These are phyloP conservation scores for Sebastiscus tertius DNA, from an alignment of 2,797 vertebrate genomes.

Conservation along the genomic window DNA sequence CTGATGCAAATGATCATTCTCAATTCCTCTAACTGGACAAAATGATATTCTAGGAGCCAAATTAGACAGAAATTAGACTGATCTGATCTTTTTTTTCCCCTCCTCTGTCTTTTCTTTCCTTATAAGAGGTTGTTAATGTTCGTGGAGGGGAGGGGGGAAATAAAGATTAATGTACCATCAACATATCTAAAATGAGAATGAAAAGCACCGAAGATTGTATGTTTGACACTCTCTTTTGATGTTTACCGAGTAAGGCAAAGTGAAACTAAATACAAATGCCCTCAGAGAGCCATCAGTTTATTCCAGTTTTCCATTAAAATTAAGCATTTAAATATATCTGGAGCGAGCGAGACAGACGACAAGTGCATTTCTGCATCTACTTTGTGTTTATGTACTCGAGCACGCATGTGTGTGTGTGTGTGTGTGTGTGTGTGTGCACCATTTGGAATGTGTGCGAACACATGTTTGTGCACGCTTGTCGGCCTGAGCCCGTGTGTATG, in stretches of 20 bases:
- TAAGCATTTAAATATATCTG: slow-evolving; percentile 63
- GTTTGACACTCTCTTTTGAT: slow-evolving; percentile 47
- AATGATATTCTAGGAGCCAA: slow-evolving; percentile 88
- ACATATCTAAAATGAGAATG: slow-evolving; percentile 65
- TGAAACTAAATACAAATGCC: slow-evolving; percentile 45
- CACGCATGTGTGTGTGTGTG: slow-evolving; percentile 18
- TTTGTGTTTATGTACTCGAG: slow-evolving; percentile 33
- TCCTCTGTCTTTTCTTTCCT: slow-evolving; percentile 58
- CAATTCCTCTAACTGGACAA: slow-evolving; percentile 89
- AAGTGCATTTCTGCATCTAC: slow-evolving; percentile 46
- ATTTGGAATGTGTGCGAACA: slow-evolving; percentile 73
- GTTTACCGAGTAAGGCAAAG: slow-evolving; percentile 27
- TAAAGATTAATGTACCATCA: slow-evolving; percentile 69
- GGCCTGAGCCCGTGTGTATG: slow-evolving; percentile 48
- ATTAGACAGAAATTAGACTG: slow-evolving; percentile 88
- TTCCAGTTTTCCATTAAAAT: slow-evolving; percentile 67
- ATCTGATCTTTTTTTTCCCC: slow-evolving; percentile 75
- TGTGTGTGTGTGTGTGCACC: slow-evolving; percentile 32
- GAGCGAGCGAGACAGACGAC: slow-evolving; percentile 50
- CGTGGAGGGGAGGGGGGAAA: slow-evolving; percentile 38
- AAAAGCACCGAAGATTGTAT: slow-evolving; percentile 42
- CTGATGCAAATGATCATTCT: slow-evolving; percentile 90
- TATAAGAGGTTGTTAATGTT: slow-evolving; percentile 76
- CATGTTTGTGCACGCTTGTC: slow-evolving; percentile 73
- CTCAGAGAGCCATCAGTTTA: slow-evolving; percentile 54